A percentile compares a stretch with the other conserved stretches of the same genome.
Evolutionary conservation across 2,797 vertebrate species (phyloP).

Genomic region (Acridotheres tristis): DNA sequence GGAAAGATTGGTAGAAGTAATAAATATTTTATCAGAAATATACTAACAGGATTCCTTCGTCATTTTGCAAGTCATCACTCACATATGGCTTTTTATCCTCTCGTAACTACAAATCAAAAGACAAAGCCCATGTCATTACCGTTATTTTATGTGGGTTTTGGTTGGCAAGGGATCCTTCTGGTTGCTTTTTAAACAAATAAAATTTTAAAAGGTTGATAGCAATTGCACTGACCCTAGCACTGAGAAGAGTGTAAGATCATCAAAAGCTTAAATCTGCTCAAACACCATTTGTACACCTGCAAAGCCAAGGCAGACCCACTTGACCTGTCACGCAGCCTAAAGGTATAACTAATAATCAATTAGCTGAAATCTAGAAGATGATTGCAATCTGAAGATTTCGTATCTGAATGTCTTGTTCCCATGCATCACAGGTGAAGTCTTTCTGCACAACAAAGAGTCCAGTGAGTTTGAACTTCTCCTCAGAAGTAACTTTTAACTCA

Average conservation of each 20-base stretch:
- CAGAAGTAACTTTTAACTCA: background rate
- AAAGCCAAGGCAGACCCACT: background rate
- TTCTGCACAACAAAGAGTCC: background rate
- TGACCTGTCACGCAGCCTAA: background rate
- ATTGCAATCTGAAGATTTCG: background rate
- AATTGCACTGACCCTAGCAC: background rate
- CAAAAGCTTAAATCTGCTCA: background rate
- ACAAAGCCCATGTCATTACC: background rate
- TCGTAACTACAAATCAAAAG: background rate
- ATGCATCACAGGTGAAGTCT: background rate
- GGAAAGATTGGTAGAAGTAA: background rate
- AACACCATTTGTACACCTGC: background rate
- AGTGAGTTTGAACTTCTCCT: background rate
- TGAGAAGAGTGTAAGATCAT: background rate
- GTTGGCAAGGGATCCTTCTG: background rate
- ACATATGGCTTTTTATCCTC: background rate
- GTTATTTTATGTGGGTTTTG: background rate
- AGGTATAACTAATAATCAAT: background rate
- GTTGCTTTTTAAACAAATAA: background rate
- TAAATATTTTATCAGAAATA: background rate
- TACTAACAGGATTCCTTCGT: background rate
- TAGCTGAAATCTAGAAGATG: background rate
- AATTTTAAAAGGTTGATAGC: background rate
- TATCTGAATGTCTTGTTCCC: background rate
- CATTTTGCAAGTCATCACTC: background rate